Percentiles rank a stretch among this genome's conserved stretches.
phyloP scores from a whole-genome alignment of 2,113 vertebrate genomes.

The Mola mola region DNA sequence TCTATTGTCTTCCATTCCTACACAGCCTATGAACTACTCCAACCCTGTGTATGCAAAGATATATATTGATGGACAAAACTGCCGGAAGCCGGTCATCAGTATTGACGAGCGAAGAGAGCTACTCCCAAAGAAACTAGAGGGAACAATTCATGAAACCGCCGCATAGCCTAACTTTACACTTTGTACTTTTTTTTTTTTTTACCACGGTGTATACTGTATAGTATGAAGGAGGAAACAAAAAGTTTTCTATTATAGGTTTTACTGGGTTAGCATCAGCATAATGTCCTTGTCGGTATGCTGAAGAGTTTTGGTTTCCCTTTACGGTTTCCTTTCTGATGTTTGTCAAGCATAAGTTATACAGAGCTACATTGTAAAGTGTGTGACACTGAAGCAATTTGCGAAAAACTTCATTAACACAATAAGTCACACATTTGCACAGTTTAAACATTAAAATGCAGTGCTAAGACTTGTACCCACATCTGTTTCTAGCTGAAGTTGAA shows the following conservation, averaged over 20 bases:
- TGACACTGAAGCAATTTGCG: constrained; percentile 82
- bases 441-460: constrained; percentile 62
- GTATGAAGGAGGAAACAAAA: constrained; percentile 76
- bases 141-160: constrained; percentile 98
- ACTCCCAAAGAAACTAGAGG: constrained; percentile 99
- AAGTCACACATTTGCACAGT: constrained; percentile 70
- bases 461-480: constrained; percentile 56
- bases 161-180: constrained; percentile 94
- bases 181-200: constrained; percentile 90
- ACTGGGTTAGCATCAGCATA: constrained; percentile 90
- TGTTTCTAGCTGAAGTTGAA: constrained; percentile 53
- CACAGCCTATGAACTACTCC: constrained; percentile 95
- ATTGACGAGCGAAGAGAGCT: constrained; percentile 99
- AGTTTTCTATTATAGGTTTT: constrained; percentile 91
- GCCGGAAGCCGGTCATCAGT: constrained; percentile 96
- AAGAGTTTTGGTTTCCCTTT: constrained; percentile 84
- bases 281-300: constrained; percentile 88
- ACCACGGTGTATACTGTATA: constrained; percentile 94
- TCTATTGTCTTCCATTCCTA: constrained; percentile 37
- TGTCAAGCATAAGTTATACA: constrained; percentile 82
- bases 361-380: constrained; percentile 87
- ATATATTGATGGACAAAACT: constrained; percentile 95
- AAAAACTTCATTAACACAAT: constrained; percentile 84
- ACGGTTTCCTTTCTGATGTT: constrained; percentile 90
- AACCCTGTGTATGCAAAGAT: constrained; percentile 99